Evolutionary conservation across 1,140 invertebrate genomes (phyloP).

Genomic region (Gryllus bimaculatus): DNA sequence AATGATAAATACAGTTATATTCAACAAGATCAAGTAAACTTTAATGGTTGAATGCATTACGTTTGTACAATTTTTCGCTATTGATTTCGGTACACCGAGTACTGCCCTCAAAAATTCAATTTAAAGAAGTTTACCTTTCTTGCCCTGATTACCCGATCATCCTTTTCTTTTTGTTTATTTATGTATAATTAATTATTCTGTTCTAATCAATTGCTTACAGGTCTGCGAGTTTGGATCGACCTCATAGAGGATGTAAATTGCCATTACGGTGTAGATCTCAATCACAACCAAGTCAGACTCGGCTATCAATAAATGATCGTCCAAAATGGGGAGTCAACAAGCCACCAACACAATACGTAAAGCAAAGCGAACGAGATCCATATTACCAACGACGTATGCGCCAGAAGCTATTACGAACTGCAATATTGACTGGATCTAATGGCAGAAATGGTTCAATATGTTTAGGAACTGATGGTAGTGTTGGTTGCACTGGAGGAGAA

Average conservation of each 20-base stretch:
- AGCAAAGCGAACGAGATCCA: constrained; percentile 66
- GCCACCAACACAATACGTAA: constrained; percentile 59
- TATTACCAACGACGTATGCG: constrained; percentile 56
- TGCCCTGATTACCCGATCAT: too few relatives aligned
- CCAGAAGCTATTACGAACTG: constrained; percentile 41
- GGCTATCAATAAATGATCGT: constrained; percentile 43
- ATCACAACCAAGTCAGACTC: constrained; percentile 25
- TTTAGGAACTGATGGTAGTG: background rate
- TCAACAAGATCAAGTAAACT: too few relatives aligned
- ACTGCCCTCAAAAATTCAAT: too few relatives aligned
- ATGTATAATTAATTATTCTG: background rate
- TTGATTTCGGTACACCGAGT: too few relatives aligned
- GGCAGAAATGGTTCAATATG: background rate
- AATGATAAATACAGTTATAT: too few relatives aligned
- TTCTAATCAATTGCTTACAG: constrained; percentile 11
- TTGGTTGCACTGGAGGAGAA: constrained; percentile 7
- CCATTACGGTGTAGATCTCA: constrained; percentile 18
- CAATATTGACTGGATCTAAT: background rate
- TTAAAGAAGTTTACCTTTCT: too few relatives aligned
- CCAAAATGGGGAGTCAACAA: constrained; percentile 59
- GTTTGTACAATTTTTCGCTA: too few relatives aligned
- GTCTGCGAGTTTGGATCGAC: constrained; percentile 28
- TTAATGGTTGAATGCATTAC: too few relatives aligned
- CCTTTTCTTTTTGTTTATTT: too few relatives aligned
- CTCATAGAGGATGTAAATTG: constrained; percentile 17